Base-by-base conservation (phyloP, 2,888 invertebrate genomes). In the Erpobdella octoculata region DNA sequence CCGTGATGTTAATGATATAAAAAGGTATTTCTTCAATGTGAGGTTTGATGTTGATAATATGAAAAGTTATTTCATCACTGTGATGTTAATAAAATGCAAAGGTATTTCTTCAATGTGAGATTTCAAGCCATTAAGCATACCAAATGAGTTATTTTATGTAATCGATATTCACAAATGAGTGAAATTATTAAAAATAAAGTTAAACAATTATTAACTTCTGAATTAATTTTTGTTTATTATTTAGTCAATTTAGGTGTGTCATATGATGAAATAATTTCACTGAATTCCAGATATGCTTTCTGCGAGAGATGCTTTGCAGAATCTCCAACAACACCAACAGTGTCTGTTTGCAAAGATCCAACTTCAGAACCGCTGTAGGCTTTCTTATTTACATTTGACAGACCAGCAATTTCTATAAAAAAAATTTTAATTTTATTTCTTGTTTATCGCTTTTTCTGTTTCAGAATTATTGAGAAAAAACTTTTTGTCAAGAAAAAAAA, bases 271-370 rank as follows among this genome's bases (percentile, higher is more conserved):
- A 2, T 6, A 48, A 5, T 48, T 25, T 25, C 41, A 31, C 21
- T 25, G 18, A 3, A 25, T 28, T 41, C 12, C 41, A 67, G 67
- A n/a, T 67, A 67, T 46, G 18, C 67, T 25, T 67, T 67, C 33
- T 67, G 67, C 46, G 69, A 69, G 69, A 15, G 58, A 9, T 69
- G 69, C 37, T 69, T 69, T 46, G 15, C 38, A 5, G 69, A 69
- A 58, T 35, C 33, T 35, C 69, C 69, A 28, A 18, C 33, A 18
- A 35, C 33, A 36, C 28, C 58, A 41, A 69, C 69, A 25, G 69
- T 69, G n/a, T 58, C 58, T 37, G 58, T 69, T 38, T 62, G 62
- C n/a, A 62, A 62, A 62, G 62, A 62, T 62, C 62, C 62, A 8
- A 62, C 62, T 33, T 33, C 62, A 28, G 62, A 62, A 31, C 62